Evolutionary conservation across 1,140 invertebrate species (phyloP), one percentile per base, ranked within the genome.

Genomic region (Neodiprion lecontei): DNA sequence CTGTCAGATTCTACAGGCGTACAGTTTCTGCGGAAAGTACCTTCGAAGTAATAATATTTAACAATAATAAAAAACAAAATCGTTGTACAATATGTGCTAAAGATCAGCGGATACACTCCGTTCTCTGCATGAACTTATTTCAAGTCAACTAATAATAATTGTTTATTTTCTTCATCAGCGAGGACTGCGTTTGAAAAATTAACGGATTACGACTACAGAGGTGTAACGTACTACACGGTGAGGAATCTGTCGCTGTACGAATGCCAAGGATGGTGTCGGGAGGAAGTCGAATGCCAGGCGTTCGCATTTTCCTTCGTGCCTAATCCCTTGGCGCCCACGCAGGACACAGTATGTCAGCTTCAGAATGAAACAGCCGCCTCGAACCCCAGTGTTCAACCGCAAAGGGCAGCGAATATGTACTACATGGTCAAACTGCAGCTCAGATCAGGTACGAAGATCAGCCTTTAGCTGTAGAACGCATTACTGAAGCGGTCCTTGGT

Each of bases 401-500:
- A 94, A 87, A 90, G 95, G 23, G 94, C 95, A 4, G 95, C 95
- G 79, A 97, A 96, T 86, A 95, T 96, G 89, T 98, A 98, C 86
- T 98, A 97, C 90, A 97, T 98, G 95, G 95, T 96, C 79, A 98
- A 98, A 88, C 89, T 97, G 79, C 94, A 96, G 89, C 91, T 98
- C 78, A 89, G 96, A 88, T 96, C 96, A 78, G 92, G 93, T 94
- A 87, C 89, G 82, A 76, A 40, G 28, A 40, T 5, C 28, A 61
- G 77, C 28, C 28, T 40, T 40, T 40, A 40, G 28, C 28, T 40
- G 28, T 40, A 40, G 0, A 40, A 40, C 28, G 28, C 14, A 70
- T 67, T 47, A 48, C 28, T 74, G 48, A 40, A 40, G 28, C 28
- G 28, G 2, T 0, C 28, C 2, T 40, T 40, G 28, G 28, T 40